Evolutionary conservation across 2,113 vertebrate genomes (phyloP).

Genomic region (Indicator maculatus): DNA sequence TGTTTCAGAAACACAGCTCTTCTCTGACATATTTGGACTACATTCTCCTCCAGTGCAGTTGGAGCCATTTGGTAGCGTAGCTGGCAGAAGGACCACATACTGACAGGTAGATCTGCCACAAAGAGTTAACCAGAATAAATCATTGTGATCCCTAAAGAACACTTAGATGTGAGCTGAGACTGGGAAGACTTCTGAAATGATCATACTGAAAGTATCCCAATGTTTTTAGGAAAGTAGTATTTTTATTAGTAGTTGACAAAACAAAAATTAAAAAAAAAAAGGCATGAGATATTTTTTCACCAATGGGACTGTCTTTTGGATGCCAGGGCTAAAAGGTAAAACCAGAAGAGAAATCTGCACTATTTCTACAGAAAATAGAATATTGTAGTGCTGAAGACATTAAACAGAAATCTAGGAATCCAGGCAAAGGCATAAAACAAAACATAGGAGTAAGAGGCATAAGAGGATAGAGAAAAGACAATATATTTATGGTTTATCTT

Average conservation of each 20-base stretch:
- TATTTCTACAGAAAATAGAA: not conserved
- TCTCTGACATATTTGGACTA: not conserved
- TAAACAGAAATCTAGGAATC: not conserved
- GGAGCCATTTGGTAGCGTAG: not conserved
- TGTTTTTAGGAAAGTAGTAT: not conserved
- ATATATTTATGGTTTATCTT: not conserved
- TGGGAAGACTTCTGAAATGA: not conserved
- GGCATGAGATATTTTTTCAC: not conserved
- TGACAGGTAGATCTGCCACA: not conserved
- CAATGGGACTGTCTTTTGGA: not conserved
- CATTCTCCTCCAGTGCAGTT: accelerated
- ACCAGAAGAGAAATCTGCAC: not conserved
- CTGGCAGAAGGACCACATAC: not conserved
- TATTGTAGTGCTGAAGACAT: not conserved
- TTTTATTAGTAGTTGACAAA: not conserved
- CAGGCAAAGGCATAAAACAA: not conserved
- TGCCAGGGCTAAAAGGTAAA: not conserved
- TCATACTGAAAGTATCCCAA: not conserved
- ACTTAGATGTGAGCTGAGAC: not conserved
- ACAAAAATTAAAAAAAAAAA: not conserved
- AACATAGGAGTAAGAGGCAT: not conserved
- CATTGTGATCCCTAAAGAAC: not conserved
- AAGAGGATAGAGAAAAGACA: not conserved
- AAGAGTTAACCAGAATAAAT: not conserved
- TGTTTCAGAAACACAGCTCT: not conserved